Evolutionary conservation across 2,888 invertebrate species (phyloP), one percentile per base, ranked within the genome.

Genomic region (Brachypalpus laphriformis): DNA sequence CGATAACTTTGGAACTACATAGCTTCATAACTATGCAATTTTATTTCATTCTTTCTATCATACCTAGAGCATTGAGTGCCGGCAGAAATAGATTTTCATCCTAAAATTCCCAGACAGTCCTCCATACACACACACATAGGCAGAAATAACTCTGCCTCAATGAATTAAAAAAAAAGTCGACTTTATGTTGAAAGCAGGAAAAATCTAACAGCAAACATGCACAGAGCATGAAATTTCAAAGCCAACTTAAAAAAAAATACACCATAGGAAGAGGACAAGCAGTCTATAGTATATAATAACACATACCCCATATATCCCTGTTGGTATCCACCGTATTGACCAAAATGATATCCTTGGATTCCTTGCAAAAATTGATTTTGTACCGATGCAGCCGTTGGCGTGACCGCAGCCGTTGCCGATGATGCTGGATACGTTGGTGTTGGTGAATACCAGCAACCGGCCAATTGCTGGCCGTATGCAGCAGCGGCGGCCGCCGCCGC

Each of bases 361-460:
- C 97, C 96, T 90, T 96, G 97, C 90, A 97, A 94, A 93, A 96
- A 97, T 88, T 97, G 97, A 87, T 95, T 95, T 92, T 96, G 96
- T 92, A 96, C 95, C 89, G 96, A 94, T 89, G 96, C 95, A 88
- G 95, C 94, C 71, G 94, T 93, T 86, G 94, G 94, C n/a, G 96
- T 95, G 49, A 94, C 93, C 86, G 93, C 93, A 87, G 93, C 93
- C 65, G 93, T 91, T 77, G 94, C 94, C 87, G 91, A 89, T 76
- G 92, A 90, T 42, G 95, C 93, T 89, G 93, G 94, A 89, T 95
- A 95, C 63, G 93, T 96, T 92, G 94, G 95, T 85, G 93, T 92
- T 91, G 95, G 95, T 83, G 97, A 97, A 93, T 98, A 98, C 98
- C 98, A 98, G 93, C 98, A 98, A 40, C 98, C 97, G 87, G 95